A percentile compares a stretch with the other conserved stretches of the same genome.
phyloP scores from a whole-genome alignment of 2,113 vertebrate species.

The Clupea harengus region DNA sequence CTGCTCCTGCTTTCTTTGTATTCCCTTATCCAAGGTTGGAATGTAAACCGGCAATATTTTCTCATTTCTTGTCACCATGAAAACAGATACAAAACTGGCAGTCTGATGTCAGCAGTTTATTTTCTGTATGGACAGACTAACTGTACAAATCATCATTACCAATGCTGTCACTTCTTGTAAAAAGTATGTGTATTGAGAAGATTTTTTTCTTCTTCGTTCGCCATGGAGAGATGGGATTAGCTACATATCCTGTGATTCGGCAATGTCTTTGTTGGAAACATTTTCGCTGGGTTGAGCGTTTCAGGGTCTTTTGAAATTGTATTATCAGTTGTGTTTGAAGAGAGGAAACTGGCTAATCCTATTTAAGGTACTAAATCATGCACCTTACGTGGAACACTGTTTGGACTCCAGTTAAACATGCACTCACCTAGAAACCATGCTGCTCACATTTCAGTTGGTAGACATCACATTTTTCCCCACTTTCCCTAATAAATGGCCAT shows the following conservation, averaged over 20 bases:
- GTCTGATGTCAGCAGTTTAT: neutral
- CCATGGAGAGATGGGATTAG: conserved; percentile 22
- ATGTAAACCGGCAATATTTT: conserved; percentile 4
- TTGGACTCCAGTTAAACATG: neutral
- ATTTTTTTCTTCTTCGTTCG: conserved; percentile 10
- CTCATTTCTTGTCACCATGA: neutral
- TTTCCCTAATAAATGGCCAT: neutral
- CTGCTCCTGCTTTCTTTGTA: neutral
- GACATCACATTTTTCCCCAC: neutral
- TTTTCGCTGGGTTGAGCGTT: conserved; percentile 16
- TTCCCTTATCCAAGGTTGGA: neutral
- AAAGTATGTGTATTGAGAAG: neutral
- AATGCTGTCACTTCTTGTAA: neutral
- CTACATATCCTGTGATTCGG: conserved; percentile 1
- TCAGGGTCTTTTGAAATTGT: conserved; percentile 15
- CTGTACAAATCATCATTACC: neutral
- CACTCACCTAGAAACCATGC: conserved; percentile 24
- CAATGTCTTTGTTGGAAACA: conserved; percentile 3
- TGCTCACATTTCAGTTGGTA: conserved; percentile 37
- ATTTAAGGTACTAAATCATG: conserved; percentile 42
- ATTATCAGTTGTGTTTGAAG: conserved; percentile 15
- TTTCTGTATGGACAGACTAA: neutral
- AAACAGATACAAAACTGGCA: neutral
- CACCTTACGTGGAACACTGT: conserved; percentile 42
- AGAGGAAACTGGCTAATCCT: conserved; percentile 1